phyloP scores from a whole-genome alignment of 2,797 vertebrate species.

The Micropoecilia bifurca region DNA sequence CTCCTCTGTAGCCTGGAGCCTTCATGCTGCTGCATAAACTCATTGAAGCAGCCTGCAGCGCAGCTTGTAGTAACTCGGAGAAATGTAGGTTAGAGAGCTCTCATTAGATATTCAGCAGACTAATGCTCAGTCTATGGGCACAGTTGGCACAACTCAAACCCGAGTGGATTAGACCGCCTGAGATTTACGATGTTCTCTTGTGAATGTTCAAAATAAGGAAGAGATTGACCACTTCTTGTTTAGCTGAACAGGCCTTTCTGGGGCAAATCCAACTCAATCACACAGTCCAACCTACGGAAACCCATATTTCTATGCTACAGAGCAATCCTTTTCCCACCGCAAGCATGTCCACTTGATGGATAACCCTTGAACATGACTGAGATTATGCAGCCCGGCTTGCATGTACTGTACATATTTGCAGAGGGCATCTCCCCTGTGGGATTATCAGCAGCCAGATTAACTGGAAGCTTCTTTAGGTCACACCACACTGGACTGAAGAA shows the following conservation, averaged over 20 bases:
- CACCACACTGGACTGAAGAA: constrained; percentile 52
- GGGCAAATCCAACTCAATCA: constrained; percentile 45
- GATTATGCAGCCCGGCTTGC: constrained; percentile 57
- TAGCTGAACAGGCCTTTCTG: constrained; percentile 52
- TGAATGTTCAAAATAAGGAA: constrained; percentile 42
- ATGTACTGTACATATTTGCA: constrained; percentile 68
- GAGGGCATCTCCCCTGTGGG: constrained; percentile 57
- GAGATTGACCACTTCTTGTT: constrained; percentile 60
- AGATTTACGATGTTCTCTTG: constrained; percentile 69
- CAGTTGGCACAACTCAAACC: constrained; percentile 55
- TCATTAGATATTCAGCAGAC: constrained; percentile 60
- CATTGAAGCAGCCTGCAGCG: constrained; percentile 15
- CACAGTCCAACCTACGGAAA: constrained; percentile 33
- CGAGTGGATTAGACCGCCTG: constrained; percentile 68
- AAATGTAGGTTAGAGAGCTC: constrained; percentile 68
- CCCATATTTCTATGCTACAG: constrained; percentile 18
- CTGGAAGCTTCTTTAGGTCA: constrained; percentile 71
- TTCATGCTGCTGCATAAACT: constrained; percentile 13
- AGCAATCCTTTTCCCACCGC: constrained; percentile 32
- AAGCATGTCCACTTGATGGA: constrained; percentile 48
- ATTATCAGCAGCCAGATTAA: constrained; percentile 75
- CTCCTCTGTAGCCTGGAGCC: constrained; percentile 1
- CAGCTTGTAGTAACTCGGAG: constrained; percentile 42
- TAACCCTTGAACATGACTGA: constrained; percentile 58
- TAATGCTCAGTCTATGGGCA: constrained; percentile 56